Evolutionary conservation across 1,140 invertebrate genomes (phyloP).

Genomic region (Stenopsyche tienmushanensis): DNA sequence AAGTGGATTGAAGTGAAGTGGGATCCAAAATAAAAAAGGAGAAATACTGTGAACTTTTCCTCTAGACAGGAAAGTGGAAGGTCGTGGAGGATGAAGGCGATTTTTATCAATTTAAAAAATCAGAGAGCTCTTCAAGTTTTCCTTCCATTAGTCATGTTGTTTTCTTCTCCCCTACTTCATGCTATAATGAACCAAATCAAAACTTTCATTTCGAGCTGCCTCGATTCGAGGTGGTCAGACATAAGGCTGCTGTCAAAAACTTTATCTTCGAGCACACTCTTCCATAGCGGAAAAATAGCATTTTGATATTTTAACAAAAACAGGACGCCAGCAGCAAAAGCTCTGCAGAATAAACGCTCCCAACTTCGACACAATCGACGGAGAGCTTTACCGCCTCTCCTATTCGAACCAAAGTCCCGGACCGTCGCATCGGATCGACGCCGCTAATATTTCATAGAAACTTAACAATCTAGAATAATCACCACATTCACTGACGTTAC

Average conservation of each 20-base stretch:
- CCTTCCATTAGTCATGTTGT: conserved; percentile 5
- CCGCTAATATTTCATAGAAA: no score
- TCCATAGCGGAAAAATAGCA: neutral
- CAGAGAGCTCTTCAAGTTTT: conserved; percentile 5
- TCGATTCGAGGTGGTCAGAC: no score
- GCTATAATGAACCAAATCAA: conserved; percentile 9
- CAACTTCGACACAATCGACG: no score
- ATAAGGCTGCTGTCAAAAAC: no score
- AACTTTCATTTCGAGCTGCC: conserved; percentile 7
- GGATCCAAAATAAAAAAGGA: neutral
- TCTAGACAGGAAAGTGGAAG: neutral
- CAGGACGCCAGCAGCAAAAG: no score
- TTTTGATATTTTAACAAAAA: no score
- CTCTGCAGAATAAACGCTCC: no score
- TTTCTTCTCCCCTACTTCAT: neutral
- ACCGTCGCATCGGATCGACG: no score
- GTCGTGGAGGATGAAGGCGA: neutral
- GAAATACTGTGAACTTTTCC: neutral
- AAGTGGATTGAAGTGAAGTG: conserved; percentile 15
- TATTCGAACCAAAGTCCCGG: no score
- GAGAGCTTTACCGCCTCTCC: no score
- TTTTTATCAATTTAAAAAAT: conserved; percentile 23
- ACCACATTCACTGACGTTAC: no score
- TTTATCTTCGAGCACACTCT: neutral
- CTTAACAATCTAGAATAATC: no score